phyloP scores from a whole-genome alignment of 2,888 invertebrate species.

The Drosophila atripex region DNA sequence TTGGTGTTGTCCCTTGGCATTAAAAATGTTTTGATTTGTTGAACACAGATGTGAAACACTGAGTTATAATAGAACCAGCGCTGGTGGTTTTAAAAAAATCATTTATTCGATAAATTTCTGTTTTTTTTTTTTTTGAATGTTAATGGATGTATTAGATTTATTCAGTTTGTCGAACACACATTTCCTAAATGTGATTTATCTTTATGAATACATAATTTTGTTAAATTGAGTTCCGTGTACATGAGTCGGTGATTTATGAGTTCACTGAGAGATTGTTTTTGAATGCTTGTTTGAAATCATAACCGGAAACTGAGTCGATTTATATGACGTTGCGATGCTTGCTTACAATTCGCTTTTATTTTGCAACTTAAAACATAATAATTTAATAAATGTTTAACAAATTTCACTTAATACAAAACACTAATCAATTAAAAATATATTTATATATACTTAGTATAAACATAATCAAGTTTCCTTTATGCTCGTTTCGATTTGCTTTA shows the following conservation, averaged over 20 bases:
- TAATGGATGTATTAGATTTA: conserved; percentile 50
- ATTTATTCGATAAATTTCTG: conserved; percentile 21
- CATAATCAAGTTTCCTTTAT: conserved; percentile 75
- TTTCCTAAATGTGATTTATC: conserved; percentile 40
- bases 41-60: not conserved
- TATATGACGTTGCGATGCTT: conserved; percentile 40
- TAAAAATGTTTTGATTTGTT: conserved; percentile 40
- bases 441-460: conserved; percentile 76
- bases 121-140: conserved; percentile 14
- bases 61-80: conserved; percentile 1
- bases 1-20: conserved; percentile 42
- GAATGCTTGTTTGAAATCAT: conserved; percentile 7
- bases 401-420: conserved; percentile 80
- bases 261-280: conserved; percentile 19
- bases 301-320: conserved; percentile 28
- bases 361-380: conserved; percentile 78
- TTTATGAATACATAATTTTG: conserved; percentile 39
- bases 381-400: conserved; percentile 80
- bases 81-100: conserved; percentile 27
- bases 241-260: conserved; percentile 33
- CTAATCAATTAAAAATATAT: conserved; percentile 76
- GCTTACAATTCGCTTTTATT: conserved; percentile 77
- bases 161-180: conserved; percentile 40
- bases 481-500: conserved; percentile 40
- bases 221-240: conserved; percentile 41